Evolutionary conservation across 2,888 invertebrate species (phyloP), one percentile per base, ranked within the genome.

Genomic region (Chaetogeoica ovagalla): DNA sequence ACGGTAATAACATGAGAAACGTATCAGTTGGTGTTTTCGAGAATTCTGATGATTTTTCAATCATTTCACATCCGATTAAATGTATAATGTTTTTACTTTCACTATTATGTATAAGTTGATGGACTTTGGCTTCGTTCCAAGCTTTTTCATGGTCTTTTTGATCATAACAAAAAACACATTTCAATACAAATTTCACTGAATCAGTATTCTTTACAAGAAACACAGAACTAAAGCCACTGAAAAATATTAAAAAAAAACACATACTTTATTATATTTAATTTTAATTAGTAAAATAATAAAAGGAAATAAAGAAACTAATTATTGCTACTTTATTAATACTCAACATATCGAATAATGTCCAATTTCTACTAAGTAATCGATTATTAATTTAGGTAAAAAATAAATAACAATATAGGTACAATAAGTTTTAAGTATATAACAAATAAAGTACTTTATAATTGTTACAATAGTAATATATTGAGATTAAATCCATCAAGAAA

Each of bases 141-240:
- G 93, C 93, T 82, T 88, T 86, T 85, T 89, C 89, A 85, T 94
- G 92, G 86, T 95, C 94, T 83, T 92, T 92, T 81, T 90, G 88
- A 82, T 92, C 91, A 86, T 94, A 94, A 84, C 94, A 94, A n/a
- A 90, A 89, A 81, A 94, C 93, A 84, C 92, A 89, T 87, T 95
- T 95, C 66, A 94, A 87, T 9, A 94, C 95, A 87, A 90, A 94
- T 83, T 89, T 87, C 83, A 90, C 90, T 84, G 89, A 90, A 7
- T 90, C 91, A 1, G 87, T 85, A 85, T 93, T 92, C 86, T 94
- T 92, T 0, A 92, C 91, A 83, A 95, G 87, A 84, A 92, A 91
- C 73, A 95, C 93, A 70, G 91, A 90, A 85, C 94, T 94, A 85
- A 94, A 95, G 15, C 94, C 94, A 13, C 94, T 94, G 86, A 72